Conservation (phyloP, 2,888 invertebrate species). For the Hydroisotoma schaefferi region DNA sequence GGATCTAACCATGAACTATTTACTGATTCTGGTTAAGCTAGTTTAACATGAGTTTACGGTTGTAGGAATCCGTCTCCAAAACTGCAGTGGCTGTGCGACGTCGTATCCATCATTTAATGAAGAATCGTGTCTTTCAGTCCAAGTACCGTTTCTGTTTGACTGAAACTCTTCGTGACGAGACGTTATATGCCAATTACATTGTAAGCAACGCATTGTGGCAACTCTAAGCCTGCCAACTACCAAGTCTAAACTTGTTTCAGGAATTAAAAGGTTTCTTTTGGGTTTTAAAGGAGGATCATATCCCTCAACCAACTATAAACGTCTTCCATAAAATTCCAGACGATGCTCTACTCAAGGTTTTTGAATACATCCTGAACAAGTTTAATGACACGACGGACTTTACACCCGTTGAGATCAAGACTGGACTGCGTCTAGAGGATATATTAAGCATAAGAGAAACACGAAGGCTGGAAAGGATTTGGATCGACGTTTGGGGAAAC, state of each 20-base stretch:
- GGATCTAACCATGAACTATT: constrained; percentile 6
- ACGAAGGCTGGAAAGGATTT: constrained; percentile 15
- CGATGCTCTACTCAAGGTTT: constrained; percentile 7
- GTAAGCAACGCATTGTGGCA: too few species aligned
- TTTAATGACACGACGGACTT: constrained; percentile 11
- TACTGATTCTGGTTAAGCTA: neutral
- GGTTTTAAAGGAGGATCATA: constrained; percentile 10
- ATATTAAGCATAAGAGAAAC: constrained; percentile 17
- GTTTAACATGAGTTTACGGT: neutral
- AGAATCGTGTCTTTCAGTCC: constrained; percentile 25
- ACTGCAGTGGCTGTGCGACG: constrained; percentile 41
- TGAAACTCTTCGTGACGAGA: constrained; percentile 32
- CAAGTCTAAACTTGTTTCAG: too few species aligned
- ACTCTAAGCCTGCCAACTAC: too few species aligned
- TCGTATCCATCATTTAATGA: constrained; percentile 40
- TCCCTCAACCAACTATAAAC: constrained; percentile 18
- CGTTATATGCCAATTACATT: constrained; percentile 17
- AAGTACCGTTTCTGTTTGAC: constrained; percentile 23
- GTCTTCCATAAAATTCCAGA: constrained; percentile 22
- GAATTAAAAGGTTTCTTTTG: too few species aligned
- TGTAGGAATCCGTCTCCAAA: constrained; percentile 29
- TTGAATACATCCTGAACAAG: constrained; percentile 23
- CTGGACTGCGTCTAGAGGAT: constrained; percentile 10
- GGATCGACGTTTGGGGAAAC: constrained; percentile 17
- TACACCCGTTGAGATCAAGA: neutral